Base-by-base conservation (phyloP, 2,113 vertebrate species). In the Propithecus coquereli region DNA sequence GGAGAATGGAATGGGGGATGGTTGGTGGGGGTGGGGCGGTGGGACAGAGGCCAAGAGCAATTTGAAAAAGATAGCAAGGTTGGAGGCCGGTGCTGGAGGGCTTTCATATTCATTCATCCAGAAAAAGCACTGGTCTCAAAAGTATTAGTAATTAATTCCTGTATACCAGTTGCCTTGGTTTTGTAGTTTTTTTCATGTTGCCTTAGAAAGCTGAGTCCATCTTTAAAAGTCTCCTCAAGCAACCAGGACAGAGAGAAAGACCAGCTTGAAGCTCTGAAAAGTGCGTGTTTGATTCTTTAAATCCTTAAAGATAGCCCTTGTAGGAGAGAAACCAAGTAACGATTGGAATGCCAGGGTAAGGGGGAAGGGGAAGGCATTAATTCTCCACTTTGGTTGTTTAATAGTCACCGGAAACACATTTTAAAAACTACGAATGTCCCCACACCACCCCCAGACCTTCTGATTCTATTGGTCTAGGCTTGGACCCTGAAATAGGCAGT, bases 221-320 rank as follows among this genome's bases (percentile, higher is more conserved):
- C 88, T 91, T 89, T 77, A 89, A 94, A 82, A 45, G 66, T 40
- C 63, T 96, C 47, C 84, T 77, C n/a, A 76, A n/a, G 47, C 22
- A 94, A 57, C 59, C 45, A n/a, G 61, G 77, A 87, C 80, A 89
- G 61, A 59, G 32, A 59, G 16, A 85, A 91, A 59, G 16, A 85
- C 88, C 25, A 57, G 82, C 34, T 63, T 16, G 23, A 50, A 87
- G 63, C 27, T 40, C 52, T 32, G 50, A 20, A 54, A 80, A 80
- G 73, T 63, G 37, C 27, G 63, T 16, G 30, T 30, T 87, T 63
- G 45, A 50, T 8, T 11, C 27, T 43, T 43, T 74, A 91, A 54
- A 94, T 95, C 73, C 74, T 74, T 86, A 54, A 87, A 98, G 65
- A 37, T 68, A 86, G 76, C 8, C 45, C 63, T 22, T 47, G 45